Evolutionary conservation across 2,113 vertebrate genomes (phyloP), one percentile per base, ranked within the genome.

Genomic region (Phalacrocorax aristotelis): DNA sequence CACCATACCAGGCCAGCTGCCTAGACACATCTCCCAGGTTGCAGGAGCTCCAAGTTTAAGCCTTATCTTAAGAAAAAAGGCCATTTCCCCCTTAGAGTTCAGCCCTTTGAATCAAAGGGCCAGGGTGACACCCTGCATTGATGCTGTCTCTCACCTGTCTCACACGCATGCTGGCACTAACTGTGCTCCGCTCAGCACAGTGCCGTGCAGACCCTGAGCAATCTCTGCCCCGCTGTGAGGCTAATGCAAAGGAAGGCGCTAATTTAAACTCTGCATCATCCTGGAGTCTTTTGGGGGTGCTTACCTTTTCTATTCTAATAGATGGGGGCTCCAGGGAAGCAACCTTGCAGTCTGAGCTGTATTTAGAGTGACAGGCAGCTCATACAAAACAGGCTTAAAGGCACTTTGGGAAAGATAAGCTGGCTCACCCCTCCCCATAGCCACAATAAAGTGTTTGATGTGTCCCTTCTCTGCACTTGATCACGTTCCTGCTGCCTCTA

Each of bases 401-500:
- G 71, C 70, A 85, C 66, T 54, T 91, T 54, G 70, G 65, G 44
- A 65, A 81, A 89, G 84, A 80, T 83, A 89, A 94, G 6, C 38
- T 15, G 58, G 36, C 80, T 72, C 52, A 89, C 46, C 55, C 29
- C 36, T 94, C 78, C 66, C 40, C 40, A 36, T 8, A 78, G 83
- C 38, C 40, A 72, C 87, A 85, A 71, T 71, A 76, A 89, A 80
- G 46, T 2, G 9, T 60, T 83, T 93, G 77, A 92, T 92, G 87
- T 29, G 74, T 83, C 76, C 65, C 94, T 89, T 90, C 72, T 54
- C 61, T 94, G 90, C 55, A 20, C 66, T 96, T 86, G 82, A 68
- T 97, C 95, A 87, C 48, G 72, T 91, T 89, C 74, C 80, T 54
- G 58, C 86, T 92, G 74, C 80, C 58, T 96, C 95, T 94, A 52